These are phyloP conservation scores for Criorhina ranunculi DNA, from an alignment of 2,888 invertebrate species.

Conservation along the genomic window DNA sequence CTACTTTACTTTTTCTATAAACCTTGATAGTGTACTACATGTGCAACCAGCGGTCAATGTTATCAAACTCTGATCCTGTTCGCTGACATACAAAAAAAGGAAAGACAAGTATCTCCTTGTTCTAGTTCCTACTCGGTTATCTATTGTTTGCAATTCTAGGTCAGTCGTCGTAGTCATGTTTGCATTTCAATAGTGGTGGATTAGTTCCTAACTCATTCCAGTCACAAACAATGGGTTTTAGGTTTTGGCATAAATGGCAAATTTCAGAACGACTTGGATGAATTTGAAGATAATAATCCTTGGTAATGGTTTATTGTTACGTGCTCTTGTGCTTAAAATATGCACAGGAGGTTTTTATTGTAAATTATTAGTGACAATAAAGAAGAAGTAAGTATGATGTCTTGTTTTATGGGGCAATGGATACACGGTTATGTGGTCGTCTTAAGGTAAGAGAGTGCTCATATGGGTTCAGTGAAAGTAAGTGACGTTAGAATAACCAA, in stretches of 20 bases:
- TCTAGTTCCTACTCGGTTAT: constrained; percentile 16
- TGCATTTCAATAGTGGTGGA: constrained; percentile 26
- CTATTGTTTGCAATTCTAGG: constrained; percentile 27
- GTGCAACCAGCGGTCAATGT: constrained; percentile 38
- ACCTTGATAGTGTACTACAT: constrained; percentile 21
- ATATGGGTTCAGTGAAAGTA: too few relatives aligned
- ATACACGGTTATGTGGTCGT: too few relatives aligned
- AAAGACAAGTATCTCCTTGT: constrained; percentile 10
- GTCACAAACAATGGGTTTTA: constrained; percentile 5
- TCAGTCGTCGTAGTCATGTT: constrained; percentile 20
- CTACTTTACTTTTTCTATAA: constrained; percentile 6
- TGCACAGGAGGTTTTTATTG: background rate
- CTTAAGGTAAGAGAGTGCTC: too few relatives aligned
- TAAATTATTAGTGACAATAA: background rate
- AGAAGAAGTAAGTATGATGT: background rate
- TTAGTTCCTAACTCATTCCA: constrained; percentile 9
- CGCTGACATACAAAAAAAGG: constrained; percentile 8
- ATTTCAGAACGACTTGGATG: constrained; percentile 5
- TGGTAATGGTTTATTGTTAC: constrained; percentile 11
- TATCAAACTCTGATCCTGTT: constrained; percentile 5
- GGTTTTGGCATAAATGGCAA: constrained; percentile 9
- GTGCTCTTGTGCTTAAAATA: constrained; percentile 18
- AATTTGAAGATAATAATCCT: constrained; percentile 6
- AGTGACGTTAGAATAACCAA: too few relatives aligned
- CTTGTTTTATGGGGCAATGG: too few relatives aligned